phyloP scores from a whole-genome alignment of 1,140 invertebrate genomes.

The Oscheius sp. region DNA sequence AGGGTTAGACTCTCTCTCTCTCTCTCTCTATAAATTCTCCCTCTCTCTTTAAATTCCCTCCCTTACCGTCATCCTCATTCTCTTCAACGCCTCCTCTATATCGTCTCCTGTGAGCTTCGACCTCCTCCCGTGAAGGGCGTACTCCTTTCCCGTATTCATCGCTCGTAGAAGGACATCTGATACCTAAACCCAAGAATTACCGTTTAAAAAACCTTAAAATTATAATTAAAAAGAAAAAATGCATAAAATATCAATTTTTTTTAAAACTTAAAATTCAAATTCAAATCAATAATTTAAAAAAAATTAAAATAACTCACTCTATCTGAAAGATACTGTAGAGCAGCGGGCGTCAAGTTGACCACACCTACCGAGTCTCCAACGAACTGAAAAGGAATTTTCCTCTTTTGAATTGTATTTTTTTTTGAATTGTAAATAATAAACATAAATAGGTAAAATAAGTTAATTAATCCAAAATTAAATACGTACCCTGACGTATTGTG shows the following conservation, averaged over 20 bases:
- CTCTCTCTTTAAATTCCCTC: too few species aligned
- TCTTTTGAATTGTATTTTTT: too few species aligned
- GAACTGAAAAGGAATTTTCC: conserved; percentile 17
- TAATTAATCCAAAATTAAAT: background rate
- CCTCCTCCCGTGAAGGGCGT: conserved; percentile 6
- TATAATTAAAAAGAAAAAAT: background rate
- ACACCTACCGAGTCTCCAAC: conserved; percentile 30
- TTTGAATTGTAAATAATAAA: too few species aligned
- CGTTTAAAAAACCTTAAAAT: background rate
- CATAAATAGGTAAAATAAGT: too few species aligned
- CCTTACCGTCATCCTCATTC: background rate
- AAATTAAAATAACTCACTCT: conserved; percentile 2
- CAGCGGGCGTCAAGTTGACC: conserved; percentile 5
- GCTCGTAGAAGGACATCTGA: background rate
- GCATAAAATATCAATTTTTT: conserved; percentile 5
- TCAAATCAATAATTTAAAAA: background rate
- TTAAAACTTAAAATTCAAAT: background rate
- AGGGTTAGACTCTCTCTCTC: too few species aligned
- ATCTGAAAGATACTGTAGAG: background rate
- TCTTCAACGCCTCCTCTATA: conserved; percentile 1
- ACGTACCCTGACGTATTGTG: background rate
- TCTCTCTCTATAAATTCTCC: too few species aligned
- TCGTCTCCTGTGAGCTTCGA: background rate
- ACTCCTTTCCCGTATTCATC: background rate
- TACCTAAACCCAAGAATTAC: background rate